Percentiles rank a stretch among this genome's conserved stretches.
These are phyloP conservation scores for Helarctos malayanus DNA, from an alignment of 2,797 vertebrate species.

Conservation along the genomic window DNA sequence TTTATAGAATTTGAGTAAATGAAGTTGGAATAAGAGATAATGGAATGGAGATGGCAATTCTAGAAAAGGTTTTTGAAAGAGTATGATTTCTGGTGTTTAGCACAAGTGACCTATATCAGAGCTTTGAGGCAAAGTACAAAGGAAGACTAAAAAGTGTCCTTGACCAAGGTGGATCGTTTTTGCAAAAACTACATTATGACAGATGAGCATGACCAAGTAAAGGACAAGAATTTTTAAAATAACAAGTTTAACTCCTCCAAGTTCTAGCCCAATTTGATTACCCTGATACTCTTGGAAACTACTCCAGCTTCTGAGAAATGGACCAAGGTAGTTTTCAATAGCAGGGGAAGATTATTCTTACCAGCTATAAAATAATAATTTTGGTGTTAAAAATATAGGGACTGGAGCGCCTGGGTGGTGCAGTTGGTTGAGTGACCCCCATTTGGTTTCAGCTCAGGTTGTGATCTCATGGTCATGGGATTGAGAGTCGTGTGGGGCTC, in stretches of 20 bases:
- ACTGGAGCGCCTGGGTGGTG: rapidly evolving
- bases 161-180: background rate
- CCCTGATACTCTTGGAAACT: background rate
- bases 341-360: background rate
- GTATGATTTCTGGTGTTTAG: background rate
- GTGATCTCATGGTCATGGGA: background rate
- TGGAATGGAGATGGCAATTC: background rate
- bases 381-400: background rate
- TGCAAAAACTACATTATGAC: background rate
- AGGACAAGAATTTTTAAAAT: background rate
- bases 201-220: background rate
- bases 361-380: background rate
- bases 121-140: background rate
- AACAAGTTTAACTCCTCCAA: background rate
- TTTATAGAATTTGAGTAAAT: background rate
- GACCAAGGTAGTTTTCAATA: background rate
- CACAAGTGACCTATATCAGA: background rate
- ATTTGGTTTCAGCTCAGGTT: background rate
- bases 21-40: background rate
- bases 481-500: background rate
- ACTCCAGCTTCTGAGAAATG: background rate
- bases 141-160: background rate
- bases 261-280: background rate
- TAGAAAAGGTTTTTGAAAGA: background rate
- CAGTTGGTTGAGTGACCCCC: background rate